Percentiles rank a stretch among this genome's conserved stretches.
These are phyloP conservation scores for Diadegma fenestrale DNA, from an alignment of 2,888 invertebrate genomes.

Conservation along the genomic window DNA sequence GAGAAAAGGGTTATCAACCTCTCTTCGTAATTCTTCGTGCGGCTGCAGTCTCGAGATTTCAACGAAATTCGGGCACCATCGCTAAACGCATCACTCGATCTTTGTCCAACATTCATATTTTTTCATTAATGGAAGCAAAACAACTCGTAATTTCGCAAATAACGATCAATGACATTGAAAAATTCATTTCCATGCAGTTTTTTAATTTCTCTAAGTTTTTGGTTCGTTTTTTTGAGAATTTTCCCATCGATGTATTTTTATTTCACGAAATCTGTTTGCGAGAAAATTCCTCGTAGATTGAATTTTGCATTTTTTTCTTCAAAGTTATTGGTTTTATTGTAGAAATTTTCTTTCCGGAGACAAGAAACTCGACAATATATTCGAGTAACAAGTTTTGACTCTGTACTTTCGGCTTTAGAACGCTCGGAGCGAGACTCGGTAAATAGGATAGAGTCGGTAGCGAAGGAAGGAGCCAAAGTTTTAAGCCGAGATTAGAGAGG, in stretches of 20 bases:
- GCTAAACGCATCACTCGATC: neutral
- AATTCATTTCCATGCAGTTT: neutral
- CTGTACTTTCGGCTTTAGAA: constrained; percentile 58
- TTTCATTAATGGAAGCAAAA: neutral
- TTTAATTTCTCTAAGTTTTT: neutral
- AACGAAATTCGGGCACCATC: constrained; percentile 23
- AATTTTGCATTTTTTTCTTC: neutral
- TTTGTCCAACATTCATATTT: neutral
- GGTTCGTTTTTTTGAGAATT: neutral
- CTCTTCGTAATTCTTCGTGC: constrained; percentile 1
- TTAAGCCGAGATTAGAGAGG: constrained; percentile 21
- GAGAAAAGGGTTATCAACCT: constrained; percentile 71
- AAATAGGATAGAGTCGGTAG: constrained; percentile 10
- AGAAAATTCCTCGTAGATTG: no score
- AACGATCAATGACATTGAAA: neutral
- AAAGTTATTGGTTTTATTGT: neutral
- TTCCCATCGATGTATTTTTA: no score
- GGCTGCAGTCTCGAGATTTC: constrained; percentile 35
- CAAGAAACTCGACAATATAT: neutral
- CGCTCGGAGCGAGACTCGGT: constrained; percentile 67
- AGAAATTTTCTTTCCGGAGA: neutral
- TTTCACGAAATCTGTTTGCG: no score
- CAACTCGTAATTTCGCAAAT: neutral
- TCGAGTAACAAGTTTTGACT: constrained; percentile 19
- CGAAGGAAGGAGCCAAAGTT: neutral